Conservation (phyloP, 2,888 invertebrate genomes). For the Pimpla rufipes region DNA sequence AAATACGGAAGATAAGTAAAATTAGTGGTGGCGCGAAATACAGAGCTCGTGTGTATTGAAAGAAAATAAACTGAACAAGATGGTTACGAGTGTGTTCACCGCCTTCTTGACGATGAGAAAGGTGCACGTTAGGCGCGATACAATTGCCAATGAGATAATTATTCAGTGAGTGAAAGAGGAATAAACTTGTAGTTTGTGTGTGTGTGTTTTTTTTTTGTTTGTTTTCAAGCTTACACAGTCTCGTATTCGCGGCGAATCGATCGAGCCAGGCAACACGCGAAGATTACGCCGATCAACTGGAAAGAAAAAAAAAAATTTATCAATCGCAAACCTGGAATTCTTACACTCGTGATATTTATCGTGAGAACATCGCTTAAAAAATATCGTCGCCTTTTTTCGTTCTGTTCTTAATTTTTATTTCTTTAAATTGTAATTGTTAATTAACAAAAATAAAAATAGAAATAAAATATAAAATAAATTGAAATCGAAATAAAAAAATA, state of each 20-base stretch:
- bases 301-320: conserved; percentile 77
- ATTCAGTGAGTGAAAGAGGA: conserved; percentile 64
- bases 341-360: background rate
- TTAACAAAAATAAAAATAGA: no score
- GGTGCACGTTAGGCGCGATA: conserved; percentile 68
- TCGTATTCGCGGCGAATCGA: conserved; percentile 97
- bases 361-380: no score
- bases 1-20: conserved; percentile 22
- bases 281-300: conserved; percentile 95
- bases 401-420: no score
- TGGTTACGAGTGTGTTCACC: background rate
- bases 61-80: conserved; percentile 17
- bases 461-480: no score
- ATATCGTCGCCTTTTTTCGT: no score
- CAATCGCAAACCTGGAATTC: background rate
- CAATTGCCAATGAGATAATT: conserved; percentile 55
- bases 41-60: conserved; percentile 47
- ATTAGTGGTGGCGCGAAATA: conserved; percentile 51
- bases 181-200: conserved; percentile 50
- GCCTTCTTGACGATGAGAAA: conserved; percentile 47
- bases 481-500: no score
- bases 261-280: conserved; percentile 96
- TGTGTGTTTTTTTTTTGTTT: conserved; percentile 51
- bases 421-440: no score
- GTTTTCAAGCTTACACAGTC: conserved; percentile 88